Base-by-base conservation (phyloP, 2,888 invertebrate genomes). In the Antheraea yamamai region DNA sequence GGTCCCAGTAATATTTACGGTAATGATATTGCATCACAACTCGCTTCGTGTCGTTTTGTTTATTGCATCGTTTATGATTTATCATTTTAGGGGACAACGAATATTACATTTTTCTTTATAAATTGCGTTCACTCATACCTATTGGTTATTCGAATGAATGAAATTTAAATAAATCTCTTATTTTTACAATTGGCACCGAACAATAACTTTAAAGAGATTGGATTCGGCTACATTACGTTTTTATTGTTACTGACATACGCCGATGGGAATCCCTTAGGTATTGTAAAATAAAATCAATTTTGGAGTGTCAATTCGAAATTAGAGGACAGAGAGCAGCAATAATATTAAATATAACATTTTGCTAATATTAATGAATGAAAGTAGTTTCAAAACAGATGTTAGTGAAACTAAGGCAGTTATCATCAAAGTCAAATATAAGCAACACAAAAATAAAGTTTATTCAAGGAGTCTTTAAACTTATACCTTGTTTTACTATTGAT, bases 161-260 rank as follows among this genome's bases (percentile, higher is more conserved):
- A 76, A 80, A 85, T 83, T 84, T 82, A 85, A 84, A 84, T 83
- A 81, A 85, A 87, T 85, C 81, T 76, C 80, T 70, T 76, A 58
- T 76, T 61, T 74, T 76, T 79, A 78, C 80, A 80, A 80, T 79
- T 76, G 75, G 71, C 73, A 77, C 74, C n/a, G 14, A 72, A n/a
- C n/a, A 26, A 66, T 70, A n/a, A 70, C 55, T 70, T 68, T 18
- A 51, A 66, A 75, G 47, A 23, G 39, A 71, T 47, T 35, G 70
- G 39, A 6, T 8, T 23, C 26, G 20, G 4, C 51, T 26, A 52
- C n/a, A 14, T 71, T 71, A 61, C 47, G 26, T 74, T 72, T 7
- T 74, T 26, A 4, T 51, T 30, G 39, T 51, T 20, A 14, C 20
- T 73, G 16, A 39, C 7, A 61, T 47, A 47, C 20, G 39, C 35